Evolutionary conservation across 1,140 invertebrate species (phyloP).

Genomic region (Hyposmocoma kahamanoa): DNA sequence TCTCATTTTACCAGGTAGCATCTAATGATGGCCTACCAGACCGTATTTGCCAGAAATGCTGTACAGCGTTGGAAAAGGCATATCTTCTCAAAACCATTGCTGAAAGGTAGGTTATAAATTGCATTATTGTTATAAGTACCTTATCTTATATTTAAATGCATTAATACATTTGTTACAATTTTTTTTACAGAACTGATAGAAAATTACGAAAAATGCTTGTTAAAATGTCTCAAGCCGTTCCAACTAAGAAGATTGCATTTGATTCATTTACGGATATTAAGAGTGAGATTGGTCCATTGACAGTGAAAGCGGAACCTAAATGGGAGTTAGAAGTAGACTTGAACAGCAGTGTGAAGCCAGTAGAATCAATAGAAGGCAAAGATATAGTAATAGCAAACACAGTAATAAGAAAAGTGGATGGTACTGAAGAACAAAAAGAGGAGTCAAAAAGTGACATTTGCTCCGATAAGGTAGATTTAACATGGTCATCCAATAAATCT

Average conservation of each 20-base stretch:
- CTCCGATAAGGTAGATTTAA: conserved; percentile 11
- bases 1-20: conserved; percentile 43
- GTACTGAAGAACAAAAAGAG: conserved; percentile 12
- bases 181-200: conserved; percentile 40
- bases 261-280: conserved; percentile 63
- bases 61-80: conserved; percentile 54
- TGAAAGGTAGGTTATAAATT: conserved; percentile 40
- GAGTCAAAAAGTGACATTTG: conserved; percentile 14
- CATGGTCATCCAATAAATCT: conserved; percentile 15
- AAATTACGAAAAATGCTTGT: conserved; percentile 46
- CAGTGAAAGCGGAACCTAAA: conserved; percentile 53
- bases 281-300: conserved; percentile 59
- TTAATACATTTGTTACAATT: conserved; percentile 2
- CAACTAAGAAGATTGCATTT: conserved; percentile 65
- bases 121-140: background rate
- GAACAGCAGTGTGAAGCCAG: conserved; percentile 19
- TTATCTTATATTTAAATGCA: background rate
- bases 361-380: conserved; percentile 42
- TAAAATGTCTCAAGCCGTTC: conserved; percentile 30
- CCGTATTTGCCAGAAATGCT: conserved; percentile 62
- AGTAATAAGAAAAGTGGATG: conserved; percentile 58
- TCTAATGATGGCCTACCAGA: conserved; percentile 62
- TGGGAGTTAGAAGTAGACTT: conserved; percentile 64
- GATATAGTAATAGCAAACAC: conserved; percentile 65
- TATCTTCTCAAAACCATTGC: conserved; percentile 61